Evolutionary conservation across 1,140 invertebrate genomes (phyloP), one percentile per base, ranked within the genome.

Genomic region (Drosophila ercepeae): DNA sequence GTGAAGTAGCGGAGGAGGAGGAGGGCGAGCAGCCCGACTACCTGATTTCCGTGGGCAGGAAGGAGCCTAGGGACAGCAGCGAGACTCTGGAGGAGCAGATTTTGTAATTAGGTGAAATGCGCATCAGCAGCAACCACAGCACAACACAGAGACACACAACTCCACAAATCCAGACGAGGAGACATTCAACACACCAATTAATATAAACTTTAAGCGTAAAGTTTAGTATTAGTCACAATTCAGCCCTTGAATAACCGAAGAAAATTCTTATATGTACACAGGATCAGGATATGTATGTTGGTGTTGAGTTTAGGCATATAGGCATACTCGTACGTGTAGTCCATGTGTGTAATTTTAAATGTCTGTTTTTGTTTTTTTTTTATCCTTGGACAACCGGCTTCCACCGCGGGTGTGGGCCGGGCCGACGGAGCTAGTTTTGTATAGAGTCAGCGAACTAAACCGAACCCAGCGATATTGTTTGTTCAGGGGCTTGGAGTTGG

Each of bases 51-150:
- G 78, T 88, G 54, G 83, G 61, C 39, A 74, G 50, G 11, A 55
- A 44, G 51, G 51, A 44, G 42, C 45, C 55, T 7, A 64, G 36
- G 41, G 53, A 60, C 34, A 77, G 55, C 60, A 77, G 73, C 58
- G 79, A 83, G 42, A 36, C 75, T 42, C 49, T 42, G 14, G 72
- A 78, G 25, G 77, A 88, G 32, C 82, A 81, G 69, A 54, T 82
- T 82, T 82, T 89, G 78, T 88, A 86, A 88, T 81, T 86, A 86
- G 81, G 81, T 86, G 81, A 86, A 86, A 88, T 82, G 64, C 69
- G 69, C 69, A 78, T 48, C 48, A 88, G 57, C 71, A 74, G 67
- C 46, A 75, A 63, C 61, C 39, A 63, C 29, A 78, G 51, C 52
- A 68, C 60, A 79, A 69, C 48, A 54, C 25, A 21, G 23, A 18